These are phyloP conservation scores for Temnothorax unifasciatus DNA, from an alignment of 2,888 invertebrate genomes.

Conservation along the genomic window DNA sequence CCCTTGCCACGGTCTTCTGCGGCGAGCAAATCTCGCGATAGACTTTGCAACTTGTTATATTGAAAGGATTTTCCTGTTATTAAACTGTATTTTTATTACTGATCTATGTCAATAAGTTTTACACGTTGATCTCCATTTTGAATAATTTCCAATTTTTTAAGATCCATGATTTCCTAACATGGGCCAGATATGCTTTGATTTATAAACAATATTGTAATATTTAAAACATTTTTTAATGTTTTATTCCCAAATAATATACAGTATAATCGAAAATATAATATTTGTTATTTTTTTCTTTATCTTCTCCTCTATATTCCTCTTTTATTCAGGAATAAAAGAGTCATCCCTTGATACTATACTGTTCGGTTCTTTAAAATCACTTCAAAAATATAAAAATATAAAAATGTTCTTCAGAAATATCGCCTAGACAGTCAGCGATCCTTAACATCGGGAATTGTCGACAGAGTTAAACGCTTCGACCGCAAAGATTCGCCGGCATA, in stretches of 20 bases:
- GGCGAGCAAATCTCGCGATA: conserved; percentile 10
- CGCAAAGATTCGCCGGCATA: conserved; percentile 61
- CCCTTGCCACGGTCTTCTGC: conserved; percentile 15
- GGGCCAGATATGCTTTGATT: not conserved
- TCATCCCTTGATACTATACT: not conserved
- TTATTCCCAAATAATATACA: not conserved
- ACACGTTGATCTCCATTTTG: not conserved
- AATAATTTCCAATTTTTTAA: not conserved
- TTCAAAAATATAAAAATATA: not conserved
- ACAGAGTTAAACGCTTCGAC: conserved; percentile 69
- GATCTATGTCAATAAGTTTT: not conserved
- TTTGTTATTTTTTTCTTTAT: not conserved
- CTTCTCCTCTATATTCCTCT: not conserved
- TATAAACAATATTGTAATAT: not conserved
- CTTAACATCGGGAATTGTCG: conserved; percentile 45
- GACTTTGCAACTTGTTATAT: not conserved
- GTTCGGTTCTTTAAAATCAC: not conserved
- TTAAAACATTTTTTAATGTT: not conserved
- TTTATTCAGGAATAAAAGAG: not conserved
- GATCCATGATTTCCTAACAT: not conserved
- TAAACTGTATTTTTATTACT: not conserved
- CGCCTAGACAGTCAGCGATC: not conserved
- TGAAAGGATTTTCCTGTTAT: not conserved
- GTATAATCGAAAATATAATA: not conserved
- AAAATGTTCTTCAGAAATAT: conserved; percentile 4